Evolutionary conservation across 2,797 vertebrate species (phyloP).

Genomic region (Oreochromis grahami): DNA sequence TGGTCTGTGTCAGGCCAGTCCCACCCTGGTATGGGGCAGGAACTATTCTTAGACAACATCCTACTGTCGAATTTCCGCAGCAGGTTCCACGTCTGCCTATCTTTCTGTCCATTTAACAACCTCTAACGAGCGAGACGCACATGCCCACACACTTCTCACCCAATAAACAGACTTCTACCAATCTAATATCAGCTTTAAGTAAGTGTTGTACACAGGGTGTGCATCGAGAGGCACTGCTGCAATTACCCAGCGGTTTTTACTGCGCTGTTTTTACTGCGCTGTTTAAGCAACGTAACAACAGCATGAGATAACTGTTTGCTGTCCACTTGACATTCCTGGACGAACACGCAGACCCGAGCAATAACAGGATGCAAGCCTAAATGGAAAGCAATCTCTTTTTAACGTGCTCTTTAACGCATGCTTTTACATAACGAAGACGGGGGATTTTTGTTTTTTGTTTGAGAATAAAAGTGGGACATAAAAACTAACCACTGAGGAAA

Average conservation of each 20-base stretch:
- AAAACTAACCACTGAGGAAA: conserved; percentile 43
- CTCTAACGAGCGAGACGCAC: conserved; percentile 10
- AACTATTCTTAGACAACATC: conserved; percentile 61
- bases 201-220: conserved; percentile 29
- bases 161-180: conserved; percentile 48
- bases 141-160: conserved; percentile 51
- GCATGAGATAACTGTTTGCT: conserved; percentile 74
- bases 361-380: conserved; percentile 52
- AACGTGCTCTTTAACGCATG: conserved; percentile 31
- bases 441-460: conserved; percentile 1
- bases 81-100: conserved; percentile 25
- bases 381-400: conserved; percentile 46
- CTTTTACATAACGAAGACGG: conserved; percentile 34
- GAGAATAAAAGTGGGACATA: conserved; percentile 30
- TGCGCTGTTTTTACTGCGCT: conserved; percentile 53
- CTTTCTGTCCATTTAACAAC: conserved; percentile 43
- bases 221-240: conserved; percentile 48
- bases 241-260: conserved; percentile 59
- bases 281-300: conserved; percentile 65
- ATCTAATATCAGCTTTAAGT: conserved; percentile 48
- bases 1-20: conserved; percentile 29
- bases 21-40: conserved; percentile 28
- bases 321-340: conserved; percentile 70
- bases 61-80: background rate
- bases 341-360: conserved; percentile 48